Percentiles rank a stretch among this genome's conserved stretches.
phyloP scores from a whole-genome alignment of 2,797 vertebrate species.

The Pseudochirops cupreus region DNA sequence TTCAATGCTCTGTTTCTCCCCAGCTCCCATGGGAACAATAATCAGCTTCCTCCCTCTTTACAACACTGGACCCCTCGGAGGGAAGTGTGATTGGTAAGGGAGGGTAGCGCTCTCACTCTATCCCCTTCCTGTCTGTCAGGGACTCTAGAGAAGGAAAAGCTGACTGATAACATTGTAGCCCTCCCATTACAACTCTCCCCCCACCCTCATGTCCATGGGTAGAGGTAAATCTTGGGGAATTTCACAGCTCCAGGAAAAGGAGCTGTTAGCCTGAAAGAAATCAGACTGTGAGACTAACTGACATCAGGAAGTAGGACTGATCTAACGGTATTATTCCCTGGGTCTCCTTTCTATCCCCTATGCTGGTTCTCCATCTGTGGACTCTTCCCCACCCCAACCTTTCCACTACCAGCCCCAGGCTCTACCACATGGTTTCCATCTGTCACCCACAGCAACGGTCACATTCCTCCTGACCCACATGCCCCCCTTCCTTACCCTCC shows the following conservation, averaged over 20 bases:
- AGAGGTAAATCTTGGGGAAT: neutral
- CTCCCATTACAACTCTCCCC: neutral
- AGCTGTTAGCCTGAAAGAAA: conserved; percentile 30
- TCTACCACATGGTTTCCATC: conserved; percentile 49
- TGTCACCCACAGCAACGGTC: conserved; percentile 19
- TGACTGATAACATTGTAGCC: neutral
- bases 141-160: conserved; percentile 20
- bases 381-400: neutral
- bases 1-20: neutral
- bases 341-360: neutral
- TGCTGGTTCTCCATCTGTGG: neutral
- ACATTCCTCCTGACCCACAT: conserved; percentile 62
- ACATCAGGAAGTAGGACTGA: neutral
- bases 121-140: neutral
- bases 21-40: neutral
- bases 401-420: neutral
- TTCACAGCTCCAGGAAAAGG: neutral
- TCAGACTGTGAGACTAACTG: neutral
- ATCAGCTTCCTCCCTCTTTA: conserved; percentile 1
- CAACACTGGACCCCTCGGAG: neutral
- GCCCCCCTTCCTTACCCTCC: conserved; percentile 24
- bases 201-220: neutral
- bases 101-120: neutral
- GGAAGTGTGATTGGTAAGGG: neutral
- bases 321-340: neutral